phyloP scores from a whole-genome alignment of 2,888 invertebrate genomes.

The Lycia hirtaria region DNA sequence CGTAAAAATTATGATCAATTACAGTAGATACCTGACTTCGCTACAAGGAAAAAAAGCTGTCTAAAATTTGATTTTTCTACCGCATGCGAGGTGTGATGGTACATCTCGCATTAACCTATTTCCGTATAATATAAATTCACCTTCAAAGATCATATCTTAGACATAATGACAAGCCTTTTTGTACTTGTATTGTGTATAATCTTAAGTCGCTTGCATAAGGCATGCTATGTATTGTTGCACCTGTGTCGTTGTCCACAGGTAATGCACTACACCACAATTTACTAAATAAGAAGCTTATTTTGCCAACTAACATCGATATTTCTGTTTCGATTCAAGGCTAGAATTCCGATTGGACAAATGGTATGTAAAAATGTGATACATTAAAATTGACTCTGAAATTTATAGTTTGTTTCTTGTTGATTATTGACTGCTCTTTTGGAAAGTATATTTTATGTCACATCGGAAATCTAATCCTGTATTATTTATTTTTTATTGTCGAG shows the following conservation, averaged over 20 bases:
- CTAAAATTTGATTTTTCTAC: no score
- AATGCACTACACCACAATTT: constrained; percentile 28
- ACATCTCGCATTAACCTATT: no score
- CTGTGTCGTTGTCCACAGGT: constrained; percentile 25
- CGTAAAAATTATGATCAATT: no score
- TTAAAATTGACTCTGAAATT: no score
- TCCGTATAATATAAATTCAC: no score
- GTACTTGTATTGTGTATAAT: background rate
- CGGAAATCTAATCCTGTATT: constrained; percentile 6
- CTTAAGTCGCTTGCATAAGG: background rate
- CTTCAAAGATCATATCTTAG: no score
- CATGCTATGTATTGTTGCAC: constrained; percentile 11
- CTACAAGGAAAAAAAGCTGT: no score
- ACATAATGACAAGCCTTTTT: no score
- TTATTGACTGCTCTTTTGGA: background rate
- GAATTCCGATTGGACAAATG: constrained; percentile 19
- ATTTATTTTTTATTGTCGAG: no score
- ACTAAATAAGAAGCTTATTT: constrained; percentile 18
- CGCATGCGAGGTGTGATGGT: no score
- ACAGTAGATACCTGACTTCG: no score
- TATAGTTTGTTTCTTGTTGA: background rate
- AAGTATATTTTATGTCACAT: background rate
- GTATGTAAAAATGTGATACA: constrained; percentile 5
- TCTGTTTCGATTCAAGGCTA: constrained; percentile 10
- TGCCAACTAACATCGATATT: constrained; percentile 17